Evolutionary conservation across 2,113 vertebrate species (phyloP), one percentile per base, ranked within the genome.

Genomic region (Gambusia affinis): DNA sequence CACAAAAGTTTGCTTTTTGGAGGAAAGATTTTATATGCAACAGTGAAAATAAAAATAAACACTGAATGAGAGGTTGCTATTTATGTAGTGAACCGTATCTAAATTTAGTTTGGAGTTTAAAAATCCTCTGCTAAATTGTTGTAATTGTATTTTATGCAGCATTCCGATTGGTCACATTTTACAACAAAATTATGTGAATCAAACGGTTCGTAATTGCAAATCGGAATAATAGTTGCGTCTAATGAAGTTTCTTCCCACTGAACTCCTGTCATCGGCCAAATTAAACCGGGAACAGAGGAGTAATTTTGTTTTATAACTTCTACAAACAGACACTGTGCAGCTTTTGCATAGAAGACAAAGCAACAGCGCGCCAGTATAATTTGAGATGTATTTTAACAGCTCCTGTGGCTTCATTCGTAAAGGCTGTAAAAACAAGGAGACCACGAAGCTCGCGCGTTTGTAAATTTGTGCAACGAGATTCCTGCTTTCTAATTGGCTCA

Each of bases 401-500:
- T n/a, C 51, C 10, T 57, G 51, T n/a, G 51, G 17, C 17, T 54
- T 8, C 5, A 2, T 54, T 24, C 6, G 51, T 57, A n/a, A 57
- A 57, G 51, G 51, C 60, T 31, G 12, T 12, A 35, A 24, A 29
- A 27, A 8, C 22, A 12, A 35, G 24, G 11, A 5, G 24, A 12
- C 64, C 31, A 39, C 4, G 37, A 1, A 42, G 61, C 64, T 51
- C 22, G 24, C 14, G 51, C 24, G 72, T 54, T 81, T 62, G 70
- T 30, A 60, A 37, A 73, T 39, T 47, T 60, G 63, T 33, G 3
- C 60, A 29, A 78, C 0, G 69, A 51, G 24, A 42, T 39, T 85
- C 69, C 89, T 79, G 74, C 72, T 51, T 77, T 72, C 73, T 85
- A 87, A 93, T 95, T 94, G 93, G 94, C 64, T 77, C 27, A 1